Conservation (phyloP, 2,797 vertebrate genomes). For the Lemur catta region DNA sequence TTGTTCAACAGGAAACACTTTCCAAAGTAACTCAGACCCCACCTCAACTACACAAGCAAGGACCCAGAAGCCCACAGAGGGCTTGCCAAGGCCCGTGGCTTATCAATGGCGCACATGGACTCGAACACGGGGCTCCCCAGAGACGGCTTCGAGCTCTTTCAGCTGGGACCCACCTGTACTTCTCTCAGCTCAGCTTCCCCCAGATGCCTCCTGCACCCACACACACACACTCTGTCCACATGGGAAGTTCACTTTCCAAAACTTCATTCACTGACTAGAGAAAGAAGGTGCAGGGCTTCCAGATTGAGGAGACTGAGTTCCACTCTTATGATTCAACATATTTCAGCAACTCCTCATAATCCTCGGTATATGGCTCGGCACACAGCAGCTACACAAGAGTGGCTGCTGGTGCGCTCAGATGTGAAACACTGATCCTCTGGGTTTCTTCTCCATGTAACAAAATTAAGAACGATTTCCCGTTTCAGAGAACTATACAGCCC, state of each 20-base stretch:
- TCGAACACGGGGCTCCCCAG: fast-evolving
- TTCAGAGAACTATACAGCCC: not conserved
- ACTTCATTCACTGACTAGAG: not conserved
- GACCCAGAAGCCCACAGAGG: not conserved
- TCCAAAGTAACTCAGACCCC: not conserved
- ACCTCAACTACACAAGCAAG: not conserved
- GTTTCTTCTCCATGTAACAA: not conserved
- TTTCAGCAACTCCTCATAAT: not conserved
- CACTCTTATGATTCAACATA: not conserved
- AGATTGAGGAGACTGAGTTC: not conserved
- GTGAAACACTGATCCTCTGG: not conserved
- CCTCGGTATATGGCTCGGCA: no score
- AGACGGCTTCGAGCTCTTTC: not conserved
- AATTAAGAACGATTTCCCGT: not conserved
- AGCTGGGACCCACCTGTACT: not conserved
- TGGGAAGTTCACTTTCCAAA: not conserved
- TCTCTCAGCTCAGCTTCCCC: not conserved
- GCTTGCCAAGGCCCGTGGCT: not conserved
- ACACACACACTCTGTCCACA: not conserved
- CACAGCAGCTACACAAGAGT: not conserved
- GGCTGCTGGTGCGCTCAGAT: not conserved
- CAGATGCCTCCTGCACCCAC: not conserved
- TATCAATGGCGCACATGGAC: no score
- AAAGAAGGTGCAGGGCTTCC: not conserved
- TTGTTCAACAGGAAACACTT: not conserved